Conservation (phyloP, 2,888 invertebrate species). For the Mayetiola destructor region DNA sequence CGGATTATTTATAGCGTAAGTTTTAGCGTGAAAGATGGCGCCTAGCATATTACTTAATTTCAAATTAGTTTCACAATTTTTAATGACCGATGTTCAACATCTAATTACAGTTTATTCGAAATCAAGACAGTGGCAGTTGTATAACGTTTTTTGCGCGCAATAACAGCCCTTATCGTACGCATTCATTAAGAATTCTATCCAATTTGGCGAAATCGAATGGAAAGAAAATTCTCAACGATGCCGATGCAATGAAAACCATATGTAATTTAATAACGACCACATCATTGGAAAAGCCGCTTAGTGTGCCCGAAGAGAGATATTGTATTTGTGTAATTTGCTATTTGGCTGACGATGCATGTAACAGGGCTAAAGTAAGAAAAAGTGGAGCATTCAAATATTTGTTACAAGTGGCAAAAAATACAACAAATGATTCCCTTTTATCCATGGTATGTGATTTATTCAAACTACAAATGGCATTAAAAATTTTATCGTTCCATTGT, state of each 20-base stretch:
- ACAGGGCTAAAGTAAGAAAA: conserved; percentile 32
- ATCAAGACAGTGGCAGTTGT: conserved; percentile 18
- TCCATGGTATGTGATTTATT: conserved; percentile 21
- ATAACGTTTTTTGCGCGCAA: conserved; percentile 30
- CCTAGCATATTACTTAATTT: background rate
- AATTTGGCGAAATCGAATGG: conserved; percentile 28
- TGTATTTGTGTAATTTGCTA: conserved; percentile 32
- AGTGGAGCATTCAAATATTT: conserved; percentile 31
- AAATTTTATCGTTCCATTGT: background rate
- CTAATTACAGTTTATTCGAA: conserved; percentile 2
- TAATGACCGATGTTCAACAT: background rate
- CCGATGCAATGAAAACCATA: conserved; percentile 31
- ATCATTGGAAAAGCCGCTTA: conserved; percentile 26
- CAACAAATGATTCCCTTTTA: conserved; percentile 28
- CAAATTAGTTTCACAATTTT: background rate
- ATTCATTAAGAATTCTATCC: conserved; percentile 29
- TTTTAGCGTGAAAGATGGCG: background rate
- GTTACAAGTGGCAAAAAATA: conserved; percentile 28
- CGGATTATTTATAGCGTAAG: conserved; percentile 10
- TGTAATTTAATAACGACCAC: conserved; percentile 28
- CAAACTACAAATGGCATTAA: background rate
- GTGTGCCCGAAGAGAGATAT: conserved; percentile 28
- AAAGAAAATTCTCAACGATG: conserved; percentile 24
- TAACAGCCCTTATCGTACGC: conserved; percentile 27
- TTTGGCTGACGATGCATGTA: conserved; percentile 32